Base-by-base conservation (phyloP, 2,113 vertebrate genomes). In the Gopherus flavomarginatus region DNA sequence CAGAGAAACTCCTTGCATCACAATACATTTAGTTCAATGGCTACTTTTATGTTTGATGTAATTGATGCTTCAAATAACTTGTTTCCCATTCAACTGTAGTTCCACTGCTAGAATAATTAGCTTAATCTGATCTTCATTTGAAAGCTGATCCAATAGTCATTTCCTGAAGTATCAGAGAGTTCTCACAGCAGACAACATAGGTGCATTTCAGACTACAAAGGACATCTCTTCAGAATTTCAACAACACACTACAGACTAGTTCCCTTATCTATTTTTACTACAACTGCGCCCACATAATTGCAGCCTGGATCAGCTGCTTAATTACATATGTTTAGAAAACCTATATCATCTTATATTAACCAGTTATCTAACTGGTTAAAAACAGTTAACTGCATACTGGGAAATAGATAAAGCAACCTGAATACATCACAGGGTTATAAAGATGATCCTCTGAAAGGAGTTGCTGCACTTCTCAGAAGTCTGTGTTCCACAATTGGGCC, bases 281-380 rank as follows among this genome's bases (percentile, higher is more conserved):
- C 90, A 96, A 97, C 82, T 94, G 89, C 95, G 93, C 89, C 89
- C 86, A 91, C 62, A 92, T 96, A 97, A 93, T 91, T 94, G 92
- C 2, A 1, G 80, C 72, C 95, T 89, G 72, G 89, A 96, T 91
- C 90, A 96, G 85, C 89, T 95, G 72, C 89, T 95, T 88, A 89
- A 89, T 53, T 92, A 94, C 90, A 81, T 93, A 69, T 86, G 82
- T 95, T 97, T 89, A 83, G 94, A 93, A 93, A 92, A 53, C 26
- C 93, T 88, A 89, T 72, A 92, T 85, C 81, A 88, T 89, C 95
- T 96, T 85, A 90, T 89, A 92, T 77, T 81, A 86, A 94, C 59
- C 72, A 90, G 85, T 38, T 96, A 77, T 17, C 85, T 92, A 95
- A 97, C 81, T 69, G 56, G 53, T 83, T 89, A 83, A 91, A 93